Evolutionary conservation across 1,140 invertebrate genomes (phyloP).

Genomic region (Drosophila trapezifrons): DNA sequence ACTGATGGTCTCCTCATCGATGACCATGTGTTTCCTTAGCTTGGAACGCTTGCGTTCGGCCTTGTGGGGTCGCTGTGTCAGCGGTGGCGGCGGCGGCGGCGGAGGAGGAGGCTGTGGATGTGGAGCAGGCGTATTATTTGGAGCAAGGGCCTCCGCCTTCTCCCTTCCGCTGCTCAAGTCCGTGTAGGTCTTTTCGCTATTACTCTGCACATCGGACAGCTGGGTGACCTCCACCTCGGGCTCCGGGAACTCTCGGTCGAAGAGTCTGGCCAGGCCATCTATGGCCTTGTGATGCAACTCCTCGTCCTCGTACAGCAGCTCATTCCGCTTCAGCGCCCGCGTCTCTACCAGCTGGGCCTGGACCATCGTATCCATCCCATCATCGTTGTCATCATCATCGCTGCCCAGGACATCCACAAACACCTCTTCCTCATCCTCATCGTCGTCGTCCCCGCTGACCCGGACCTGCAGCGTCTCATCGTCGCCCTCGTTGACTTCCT

Average conservation of each 20-base stretch:
- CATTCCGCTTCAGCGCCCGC: constrained; percentile 70
- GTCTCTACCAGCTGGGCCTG: constrained; percentile 25
- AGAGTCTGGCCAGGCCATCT: constrained; percentile 77
- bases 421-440: constrained; percentile 59
- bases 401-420: constrained; percentile 48
- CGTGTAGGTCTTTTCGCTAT: constrained; percentile 84
- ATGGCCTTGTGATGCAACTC: constrained; percentile 78
- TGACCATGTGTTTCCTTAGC: constrained; percentile 90
- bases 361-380: background rate
- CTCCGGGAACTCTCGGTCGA: constrained; percentile 66
- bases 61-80: constrained; percentile 57
- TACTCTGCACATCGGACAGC: constrained; percentile 33
- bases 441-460: constrained; percentile 33
- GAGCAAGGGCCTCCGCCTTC: background rate
- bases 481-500: constrained; percentile 47
- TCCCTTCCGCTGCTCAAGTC: constrained; percentile 84
- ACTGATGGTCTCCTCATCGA: constrained; percentile 98
- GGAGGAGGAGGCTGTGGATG: constrained; percentile 56
- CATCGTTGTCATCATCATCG: constrained; percentile 56
- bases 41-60: constrained; percentile 86
- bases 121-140: constrained; percentile 33
- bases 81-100: background rate
- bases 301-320: constrained; percentile 77
- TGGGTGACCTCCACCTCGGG: constrained; percentile 14
- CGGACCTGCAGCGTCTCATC: constrained; percentile 36